A percentile compares a stretch with the other conserved stretches of the same genome.
phyloP scores from a whole-genome alignment of 2,888 invertebrate species.

The Apodemia zela region DNA sequence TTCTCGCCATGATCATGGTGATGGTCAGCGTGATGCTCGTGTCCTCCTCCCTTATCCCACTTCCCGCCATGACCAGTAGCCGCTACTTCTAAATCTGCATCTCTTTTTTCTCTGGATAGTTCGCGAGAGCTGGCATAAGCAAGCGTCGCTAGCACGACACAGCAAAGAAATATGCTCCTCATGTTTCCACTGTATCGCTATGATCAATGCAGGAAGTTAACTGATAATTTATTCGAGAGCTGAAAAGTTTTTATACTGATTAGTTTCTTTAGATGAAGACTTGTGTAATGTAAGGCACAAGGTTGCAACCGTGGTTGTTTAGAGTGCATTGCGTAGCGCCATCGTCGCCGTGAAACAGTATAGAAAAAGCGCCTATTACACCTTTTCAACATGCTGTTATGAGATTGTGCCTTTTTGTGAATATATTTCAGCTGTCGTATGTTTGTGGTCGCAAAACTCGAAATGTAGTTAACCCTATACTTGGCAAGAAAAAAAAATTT shows the following conservation, averaged over 20 bases:
- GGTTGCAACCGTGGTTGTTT: slow-evolving; percentile 57
- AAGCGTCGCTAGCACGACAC: slow-evolving; percentile 72
- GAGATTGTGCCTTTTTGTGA: neutral
- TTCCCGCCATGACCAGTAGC: slow-evolving; percentile 69
- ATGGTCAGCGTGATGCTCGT: slow-evolving; percentile 83
- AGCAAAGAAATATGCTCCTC: slow-evolving; percentile 60
- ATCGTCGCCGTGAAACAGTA: slow-evolving; percentile 36
- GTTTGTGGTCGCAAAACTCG: no score
- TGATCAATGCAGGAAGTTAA: slow-evolving; percentile 47
- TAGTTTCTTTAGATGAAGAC: slow-evolving; percentile 52
- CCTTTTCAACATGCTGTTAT: slow-evolving; percentile 17
- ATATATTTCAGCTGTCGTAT: no score
- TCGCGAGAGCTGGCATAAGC: slow-evolving; percentile 77
- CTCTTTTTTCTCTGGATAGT: slow-evolving; percentile 66
- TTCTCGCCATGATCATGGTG: slow-evolving; percentile 85
- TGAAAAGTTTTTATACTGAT: slow-evolving; percentile 68
- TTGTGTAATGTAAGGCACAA: slow-evolving; percentile 76
- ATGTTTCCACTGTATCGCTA: slow-evolving; percentile 55
- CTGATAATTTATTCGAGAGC: slow-evolving; percentile 52
- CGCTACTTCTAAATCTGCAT: slow-evolving; percentile 77
- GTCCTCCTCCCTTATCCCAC: slow-evolving; percentile 82
- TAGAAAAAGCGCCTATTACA: slow-evolving; percentile 12
- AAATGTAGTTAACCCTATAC: no score
- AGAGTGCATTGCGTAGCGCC: slow-evolving; percentile 55
- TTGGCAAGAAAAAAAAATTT: no score